phyloP scores from a whole-genome alignment of 2,888 invertebrate genomes.

The Argyresthia albistria region DNA sequence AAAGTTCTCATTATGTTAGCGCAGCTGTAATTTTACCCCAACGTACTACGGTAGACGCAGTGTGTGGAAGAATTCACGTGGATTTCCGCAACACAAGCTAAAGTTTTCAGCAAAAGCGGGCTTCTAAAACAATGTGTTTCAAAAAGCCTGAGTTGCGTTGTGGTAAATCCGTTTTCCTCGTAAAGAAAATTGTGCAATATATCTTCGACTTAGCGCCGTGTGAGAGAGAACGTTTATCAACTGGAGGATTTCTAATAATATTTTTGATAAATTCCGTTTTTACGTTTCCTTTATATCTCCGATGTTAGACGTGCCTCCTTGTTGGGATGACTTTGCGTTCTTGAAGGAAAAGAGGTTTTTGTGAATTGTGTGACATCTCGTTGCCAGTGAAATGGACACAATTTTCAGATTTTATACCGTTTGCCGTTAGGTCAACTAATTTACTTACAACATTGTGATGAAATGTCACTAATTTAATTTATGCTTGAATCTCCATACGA shows the following conservation, averaged over 20 bases:
- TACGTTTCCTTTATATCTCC: slow-evolving; percentile 12
- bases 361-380: background rate
- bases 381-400: slow-evolving; percentile 1
- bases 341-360: background rate
- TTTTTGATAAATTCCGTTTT: slow-evolving; percentile 22
- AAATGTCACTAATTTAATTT: too few species aligned
- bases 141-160: slow-evolving; percentile 30
- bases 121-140: slow-evolving; percentile 25
- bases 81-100: too few species aligned
- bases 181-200: slow-evolving; percentile 64
- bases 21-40: too few species aligned
- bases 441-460: too few species aligned
- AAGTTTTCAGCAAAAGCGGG: background rate
- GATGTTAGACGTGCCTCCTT: slow-evolving; percentile 1
- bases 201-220: slow-evolving; percentile 54
- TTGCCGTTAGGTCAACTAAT: too few species aligned
- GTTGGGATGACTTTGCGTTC: background rate
- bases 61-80: too few species aligned
- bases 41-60: too few species aligned
- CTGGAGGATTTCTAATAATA: slow-evolving; percentile 43
- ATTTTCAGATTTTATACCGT: too few species aligned
- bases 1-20: too few species aligned
- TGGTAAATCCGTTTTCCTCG: slow-evolving; percentile 54
- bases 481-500: too few species aligned
- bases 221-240: slow-evolving; percentile 47